These are phyloP conservation scores for Agriopis aurantiaria DNA, from an alignment of 2,888 invertebrate genomes.

Conservation along the genomic window DNA sequence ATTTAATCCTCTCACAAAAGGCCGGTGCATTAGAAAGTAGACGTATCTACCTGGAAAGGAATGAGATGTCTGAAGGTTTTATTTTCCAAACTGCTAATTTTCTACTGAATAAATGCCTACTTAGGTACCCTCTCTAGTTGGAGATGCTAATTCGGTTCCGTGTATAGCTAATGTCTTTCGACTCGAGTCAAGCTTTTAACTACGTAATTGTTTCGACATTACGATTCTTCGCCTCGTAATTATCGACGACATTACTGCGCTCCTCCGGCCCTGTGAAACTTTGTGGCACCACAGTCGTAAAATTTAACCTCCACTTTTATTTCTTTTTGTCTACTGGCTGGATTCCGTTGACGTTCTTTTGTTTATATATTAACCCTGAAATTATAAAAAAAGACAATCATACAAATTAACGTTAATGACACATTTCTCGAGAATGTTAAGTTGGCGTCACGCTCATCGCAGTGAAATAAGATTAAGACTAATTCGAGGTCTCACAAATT, in stretches of 20 bases:
- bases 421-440: constrained; percentile 75
- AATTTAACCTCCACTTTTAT: constrained; percentile 53
- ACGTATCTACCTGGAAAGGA: neutral
- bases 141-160: constrained; percentile 1
- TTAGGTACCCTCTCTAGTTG: constrained; percentile 6
- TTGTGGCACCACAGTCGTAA: constrained; percentile 58
- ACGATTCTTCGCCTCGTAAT: constrained; percentile 68
- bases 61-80: neutral
- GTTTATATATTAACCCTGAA: constrained; percentile 57
- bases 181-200: constrained; percentile 50
- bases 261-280: constrained; percentile 55
- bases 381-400: constrained; percentile 72
- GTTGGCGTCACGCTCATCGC: constrained; percentile 82
- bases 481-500: constrained; percentile 85
- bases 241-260: constrained; percentile 64
- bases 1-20: too few relatives aligned
- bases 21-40: too few relatives aligned
- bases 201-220: constrained; percentile 71
- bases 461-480: constrained; percentile 81
- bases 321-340: constrained; percentile 52
- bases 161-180: constrained; percentile 30
- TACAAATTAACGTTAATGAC: constrained; percentile 84
- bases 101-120: neutral
- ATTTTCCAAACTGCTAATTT: neutral
- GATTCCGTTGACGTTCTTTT: constrained; percentile 49